Evolutionary conservation across 2,797 vertebrate genomes (phyloP).

Genomic region (Euthynnus affinis): DNA sequence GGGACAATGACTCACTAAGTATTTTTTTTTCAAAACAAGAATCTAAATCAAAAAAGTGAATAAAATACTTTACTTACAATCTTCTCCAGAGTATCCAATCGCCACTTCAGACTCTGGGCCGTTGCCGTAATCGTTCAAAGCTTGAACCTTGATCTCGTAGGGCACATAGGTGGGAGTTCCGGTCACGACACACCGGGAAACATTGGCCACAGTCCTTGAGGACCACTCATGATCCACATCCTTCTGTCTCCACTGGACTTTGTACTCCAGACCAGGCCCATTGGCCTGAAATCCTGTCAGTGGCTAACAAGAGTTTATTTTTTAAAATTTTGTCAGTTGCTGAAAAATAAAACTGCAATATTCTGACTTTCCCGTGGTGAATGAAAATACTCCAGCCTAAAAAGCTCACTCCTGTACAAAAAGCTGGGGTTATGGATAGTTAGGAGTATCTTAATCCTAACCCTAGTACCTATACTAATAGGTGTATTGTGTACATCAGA

Average conservation of each 20-base stretch:
- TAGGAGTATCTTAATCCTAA: too few relatives aligned
- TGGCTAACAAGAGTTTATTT: conserved; percentile 65
- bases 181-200: conserved; percentile 90
- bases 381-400: not conserved
- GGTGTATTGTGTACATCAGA: not conserved
- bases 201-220: conserved; percentile 89
- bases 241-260: conserved; percentile 93
- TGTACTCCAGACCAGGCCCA: conserved; percentile 94
- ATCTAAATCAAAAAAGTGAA: not conserved
- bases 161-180: conserved; percentile 92
- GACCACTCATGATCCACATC: conserved; percentile 91
- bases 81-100: conserved; percentile 94
- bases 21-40: not conserved
- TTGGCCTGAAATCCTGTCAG: conserved; percentile 93
- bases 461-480: not conserved
- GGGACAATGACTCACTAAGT: too few relatives aligned
- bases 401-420: not conserved
- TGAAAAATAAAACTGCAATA: not conserved
- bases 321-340: not conserved
- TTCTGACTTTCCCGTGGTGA: not conserved
- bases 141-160: conserved; percentile 95
- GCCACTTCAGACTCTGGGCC: conserved; percentile 88
- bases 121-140: conserved; percentile 91
- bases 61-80: conserved; percentile 87
- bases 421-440: too few relatives aligned